Percentiles rank a stretch among this genome's conserved stretches.
phyloP scores from a whole-genome alignment of 2,113 vertebrate species.

The Barbus barbus region DNA sequence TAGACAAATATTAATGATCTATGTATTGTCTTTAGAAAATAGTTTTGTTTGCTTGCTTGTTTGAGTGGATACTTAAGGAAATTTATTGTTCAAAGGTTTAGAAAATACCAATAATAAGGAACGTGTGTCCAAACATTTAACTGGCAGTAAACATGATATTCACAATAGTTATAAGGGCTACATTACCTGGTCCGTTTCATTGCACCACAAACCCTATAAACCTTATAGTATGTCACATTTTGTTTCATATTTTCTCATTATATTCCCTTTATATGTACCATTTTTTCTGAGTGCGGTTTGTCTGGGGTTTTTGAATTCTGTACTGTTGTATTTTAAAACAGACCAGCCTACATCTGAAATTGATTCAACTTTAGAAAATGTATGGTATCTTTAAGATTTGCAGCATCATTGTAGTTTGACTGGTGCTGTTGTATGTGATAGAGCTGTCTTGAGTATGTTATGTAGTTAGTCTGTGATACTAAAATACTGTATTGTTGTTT shows the following conservation, averaged over 20 bases:
- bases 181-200: not conserved
- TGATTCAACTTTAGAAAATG: not conserved
- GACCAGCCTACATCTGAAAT: not conserved
- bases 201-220: not conserved
- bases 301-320: not conserved
- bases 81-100: not conserved
- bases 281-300: not conserved
- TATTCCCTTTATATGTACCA: not conserved
- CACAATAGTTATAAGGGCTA: not conserved
- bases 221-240: not conserved
- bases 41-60: not conserved
- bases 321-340: not conserved
- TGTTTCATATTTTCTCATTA: not conserved
- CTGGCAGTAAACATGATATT: not conserved
- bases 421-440: not conserved
- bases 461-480: not conserved
- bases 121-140: not conserved
- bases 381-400: not conserved
- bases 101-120: not conserved
- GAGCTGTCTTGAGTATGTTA: not conserved
- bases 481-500: not conserved
- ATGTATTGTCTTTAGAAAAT: not conserved
- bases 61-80: not conserved
- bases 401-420: not conserved
- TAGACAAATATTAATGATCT: not conserved